Evolutionary conservation across 2,113 vertebrate species (phyloP), one percentile per base, ranked within the genome.

Genomic region (Tenrec ecaudatus): DNA sequence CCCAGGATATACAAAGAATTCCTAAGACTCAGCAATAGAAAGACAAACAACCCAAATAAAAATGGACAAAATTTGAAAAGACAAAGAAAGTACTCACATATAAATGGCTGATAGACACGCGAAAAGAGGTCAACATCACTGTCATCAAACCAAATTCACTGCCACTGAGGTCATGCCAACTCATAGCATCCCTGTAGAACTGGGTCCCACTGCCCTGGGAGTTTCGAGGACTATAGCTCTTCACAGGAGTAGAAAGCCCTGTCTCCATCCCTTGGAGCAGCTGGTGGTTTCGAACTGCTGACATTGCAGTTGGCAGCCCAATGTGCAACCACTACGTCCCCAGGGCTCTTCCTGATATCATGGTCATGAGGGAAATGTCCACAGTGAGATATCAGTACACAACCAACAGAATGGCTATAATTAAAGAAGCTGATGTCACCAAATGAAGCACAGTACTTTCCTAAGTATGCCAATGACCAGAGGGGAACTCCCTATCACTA

Each of bases 31-130:
- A 82, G 75, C 17, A 88, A 86, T 0, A 86, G n/a, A 87, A 84
- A 94, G 36, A 60, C 43, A 94, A 77, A 66, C 1, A 15, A 38
- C 6, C 0, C 31, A 82, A 83, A 47, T 71, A n/a, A 93, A 95
- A 83, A 81, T 15, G 43, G 36, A 19, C 6, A 53, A 53, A 10
- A 53, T 53, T 14, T 53, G 47, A 53, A 53, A 53, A 53, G 47
- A 53, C 47, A 53, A 53, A 53, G 47, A 12, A 53, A 53, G 47
- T 10, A 53, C 47, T 53, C 47, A 53, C 47, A 53, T 53, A 53
- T 23, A 62, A 62, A 62, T 62, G 60, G 60, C 60, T 23, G 16
- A 53, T 38, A 43, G 78, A 68, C 40, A 88, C 22, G 82, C 10
- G 36, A 81, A 92, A 92, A 88, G 10, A 71, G 23, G 4, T 77